Conservation (phyloP, 2,888 invertebrate species). For the Penaeus monodon region DNA sequence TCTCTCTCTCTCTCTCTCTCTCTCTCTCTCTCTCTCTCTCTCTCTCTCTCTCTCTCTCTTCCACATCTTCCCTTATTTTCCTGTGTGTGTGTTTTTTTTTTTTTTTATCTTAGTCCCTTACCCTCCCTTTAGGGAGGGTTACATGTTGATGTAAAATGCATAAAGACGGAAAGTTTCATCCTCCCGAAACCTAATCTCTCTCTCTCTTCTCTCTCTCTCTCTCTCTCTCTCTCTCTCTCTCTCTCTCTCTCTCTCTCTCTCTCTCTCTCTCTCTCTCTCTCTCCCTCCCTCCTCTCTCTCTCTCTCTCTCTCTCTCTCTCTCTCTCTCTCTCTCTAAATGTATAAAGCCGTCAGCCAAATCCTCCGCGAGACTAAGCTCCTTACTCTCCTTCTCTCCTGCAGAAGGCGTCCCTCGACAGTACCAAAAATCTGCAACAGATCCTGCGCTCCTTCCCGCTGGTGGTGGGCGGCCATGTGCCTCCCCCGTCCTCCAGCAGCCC, state of each 20-base stretch:
- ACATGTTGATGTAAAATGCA: not conserved
- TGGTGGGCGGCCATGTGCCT: slow-evolving; percentile 41
- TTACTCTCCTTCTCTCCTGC: not conserved
- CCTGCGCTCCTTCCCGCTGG: slow-evolving; percentile 43
- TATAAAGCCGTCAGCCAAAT: not conserved
- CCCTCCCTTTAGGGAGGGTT: too few species aligned
- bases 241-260: slow-evolving; percentile 21
- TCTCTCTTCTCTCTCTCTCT: too few species aligned
- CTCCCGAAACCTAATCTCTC: not conserved
- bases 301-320: slow-evolving; percentile 23
- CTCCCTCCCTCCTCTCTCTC: slow-evolving; percentile 20
- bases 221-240: slow-evolving; percentile 25
- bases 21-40: not conserved
- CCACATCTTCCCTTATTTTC: not conserved
- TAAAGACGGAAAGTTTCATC: not conserved
- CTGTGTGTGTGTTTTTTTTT: too few species aligned
- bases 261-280: slow-evolving; percentile 19
- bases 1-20: not conserved
- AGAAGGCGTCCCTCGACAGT: slow-evolving; percentile 32
- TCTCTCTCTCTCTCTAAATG: slow-evolving; percentile 3
- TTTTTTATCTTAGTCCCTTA: too few species aligned
- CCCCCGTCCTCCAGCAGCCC: slow-evolving; percentile 41
- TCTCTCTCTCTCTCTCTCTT: not conserved
- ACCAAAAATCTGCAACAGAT: slow-evolving; percentile 50
- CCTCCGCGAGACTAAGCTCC: not conserved